A percentile compares a stretch with the other conserved stretches of the same genome.
phyloP scores from a whole-genome alignment of 1,140 invertebrate species.

The Leptestheria dahalacensis region DNA sequence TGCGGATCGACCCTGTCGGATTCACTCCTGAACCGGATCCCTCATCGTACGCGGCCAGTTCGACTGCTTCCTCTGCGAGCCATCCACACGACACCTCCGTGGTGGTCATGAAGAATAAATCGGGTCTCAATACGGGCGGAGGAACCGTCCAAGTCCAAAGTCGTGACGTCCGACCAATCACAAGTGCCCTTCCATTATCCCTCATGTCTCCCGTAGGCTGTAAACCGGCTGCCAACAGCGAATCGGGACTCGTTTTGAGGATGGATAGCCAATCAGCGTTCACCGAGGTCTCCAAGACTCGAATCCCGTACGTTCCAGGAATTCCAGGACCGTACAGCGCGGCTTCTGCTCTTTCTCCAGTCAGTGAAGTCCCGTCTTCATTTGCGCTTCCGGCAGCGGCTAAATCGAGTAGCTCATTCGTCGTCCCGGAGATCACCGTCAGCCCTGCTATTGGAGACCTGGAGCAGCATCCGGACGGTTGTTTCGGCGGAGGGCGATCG shows the following conservation, averaged over 20 bases:
- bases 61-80: not conserved
- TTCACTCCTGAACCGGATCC: constrained; percentile 3
- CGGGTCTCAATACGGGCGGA: constrained; percentile 53
- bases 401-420: constrained; percentile 24
- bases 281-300: no score
- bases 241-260: no score
- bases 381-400: no score
- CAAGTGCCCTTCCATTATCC: not conserved
- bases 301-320: constrained; percentile 65
- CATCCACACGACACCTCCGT: constrained; percentile 17
- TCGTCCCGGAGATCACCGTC: not conserved
- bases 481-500: constrained; percentile 5
- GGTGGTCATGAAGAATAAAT: constrained; percentile 40
- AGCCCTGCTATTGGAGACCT: constrained; percentile 11
- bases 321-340: constrained; percentile 62
- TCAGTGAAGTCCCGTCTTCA: constrained; percentile 18
- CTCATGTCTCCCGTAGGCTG: no score
- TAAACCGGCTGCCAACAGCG: no score
- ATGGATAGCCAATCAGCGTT: no score
- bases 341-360: constrained; percentile 16
- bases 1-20: constrained; percentile 9
- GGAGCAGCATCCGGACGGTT: no score
- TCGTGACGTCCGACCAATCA: no score
- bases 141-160: constrained; percentile 40
- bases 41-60: not conserved